These are phyloP conservation scores for Capromys pilorides DNA, from an alignment of 2,797 vertebrate genomes.

Conservation along the genomic window DNA sequence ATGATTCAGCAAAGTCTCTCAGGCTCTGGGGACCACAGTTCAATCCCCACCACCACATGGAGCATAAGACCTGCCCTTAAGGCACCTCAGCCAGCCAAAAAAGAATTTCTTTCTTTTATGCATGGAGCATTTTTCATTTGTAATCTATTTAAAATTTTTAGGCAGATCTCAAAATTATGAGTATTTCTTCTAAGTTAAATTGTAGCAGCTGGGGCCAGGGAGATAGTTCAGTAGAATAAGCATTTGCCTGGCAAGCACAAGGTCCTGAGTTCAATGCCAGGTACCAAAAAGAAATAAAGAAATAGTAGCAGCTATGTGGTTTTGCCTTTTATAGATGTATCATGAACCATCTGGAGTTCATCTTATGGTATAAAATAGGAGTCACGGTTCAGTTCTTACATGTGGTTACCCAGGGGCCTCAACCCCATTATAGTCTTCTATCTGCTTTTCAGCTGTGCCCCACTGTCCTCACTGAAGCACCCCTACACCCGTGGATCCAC, in stretches of 20 bases:
- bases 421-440: background rate
- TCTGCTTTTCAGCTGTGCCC: background rate
- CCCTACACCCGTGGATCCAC: background rate
- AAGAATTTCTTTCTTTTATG: background rate
- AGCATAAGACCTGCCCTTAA: too few relatives aligned
- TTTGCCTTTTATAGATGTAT: background rate
- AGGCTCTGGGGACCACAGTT: too few relatives aligned
- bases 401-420: background rate
- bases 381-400: background rate
- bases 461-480: background rate
- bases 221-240: too few relatives aligned
- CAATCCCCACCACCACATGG: too few relatives aligned
- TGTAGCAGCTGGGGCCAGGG: background rate
- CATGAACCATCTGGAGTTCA: background rate
- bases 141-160: background rate
- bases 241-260: too few relatives aligned
- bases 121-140: background rate
- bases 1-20: too few relatives aligned
- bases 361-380: background rate
- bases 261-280: too few relatives aligned
- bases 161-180: background rate
- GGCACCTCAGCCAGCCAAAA: too few relatives aligned
- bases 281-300: background rate
- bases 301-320: background rate
- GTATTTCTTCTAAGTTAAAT: background rate